A percentile compares a stretch with the other conserved stretches of the same genome.
Evolutionary conservation across 23 tunicate species (phyloP).

Genomic region (Halocynthia aurantium): DNA sequence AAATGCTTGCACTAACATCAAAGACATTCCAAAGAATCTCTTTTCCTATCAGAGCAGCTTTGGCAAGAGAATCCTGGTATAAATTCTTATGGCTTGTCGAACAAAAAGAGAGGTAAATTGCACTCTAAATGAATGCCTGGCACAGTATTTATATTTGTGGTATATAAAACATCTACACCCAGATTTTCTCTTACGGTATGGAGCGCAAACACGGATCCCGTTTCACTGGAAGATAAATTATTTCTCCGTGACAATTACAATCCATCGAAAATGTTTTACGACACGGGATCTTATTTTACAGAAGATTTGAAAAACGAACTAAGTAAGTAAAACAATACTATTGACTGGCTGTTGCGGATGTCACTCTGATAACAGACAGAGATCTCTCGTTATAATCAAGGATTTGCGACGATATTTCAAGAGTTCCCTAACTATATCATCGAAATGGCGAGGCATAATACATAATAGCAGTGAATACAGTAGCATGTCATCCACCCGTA

Average conservation of each 20-base stretch:
- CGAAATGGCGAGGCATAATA: too few species aligned
- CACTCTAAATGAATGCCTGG: too few species aligned
- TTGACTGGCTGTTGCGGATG: background rate
- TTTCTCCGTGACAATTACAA: conserved; percentile 59
- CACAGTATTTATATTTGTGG: too few species aligned
- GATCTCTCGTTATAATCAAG: too few species aligned
- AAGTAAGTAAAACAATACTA: conserved; percentile 14
- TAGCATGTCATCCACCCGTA: too few species aligned
- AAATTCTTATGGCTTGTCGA: conserved; percentile 77
- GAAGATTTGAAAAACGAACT: conserved; percentile 26
- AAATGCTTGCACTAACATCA: conserved; percentile 33
- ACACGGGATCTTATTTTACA: conserved; percentile 21
- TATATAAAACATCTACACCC: background rate
- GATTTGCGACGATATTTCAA: too few species aligned
- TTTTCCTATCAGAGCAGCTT: conserved; percentile 51
- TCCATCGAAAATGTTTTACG: conserved; percentile 51
- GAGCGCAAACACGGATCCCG: conserved; percentile 37
- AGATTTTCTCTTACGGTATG: conserved; percentile 69
- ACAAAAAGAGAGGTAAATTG: conserved; percentile 51
- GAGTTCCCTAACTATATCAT: too few species aligned
- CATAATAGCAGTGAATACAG: too few species aligned
- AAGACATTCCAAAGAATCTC: conserved; percentile 43
- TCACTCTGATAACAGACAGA: background rate
- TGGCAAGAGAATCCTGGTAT: conserved; percentile 63
- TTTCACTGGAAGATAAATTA: conserved; percentile 42